Base-by-base conservation (phyloP, 2,113 vertebrate genomes). In the Odocoileus hemionus region DNA sequence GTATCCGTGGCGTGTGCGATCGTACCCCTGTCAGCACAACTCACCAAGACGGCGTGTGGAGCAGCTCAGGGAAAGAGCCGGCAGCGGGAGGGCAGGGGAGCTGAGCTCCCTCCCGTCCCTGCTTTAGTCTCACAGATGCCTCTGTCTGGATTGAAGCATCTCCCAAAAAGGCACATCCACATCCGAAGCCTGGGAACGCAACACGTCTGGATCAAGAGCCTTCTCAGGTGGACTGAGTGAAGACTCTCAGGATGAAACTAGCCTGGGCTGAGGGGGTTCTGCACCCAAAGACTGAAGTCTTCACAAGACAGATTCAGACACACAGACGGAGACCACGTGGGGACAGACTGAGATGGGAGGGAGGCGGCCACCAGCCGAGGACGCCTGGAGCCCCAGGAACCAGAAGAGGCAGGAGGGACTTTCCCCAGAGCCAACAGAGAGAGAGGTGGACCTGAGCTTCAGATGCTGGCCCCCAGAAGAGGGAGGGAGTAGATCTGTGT, bases 1-100 rank as follows among this genome's bases (percentile, higher is more conserved):
- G 64, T 3, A 8, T 61, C 15, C 7, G 5, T 1, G 4, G 21
- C 0, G 0, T 19, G 7, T 7, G 33, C 3, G 7, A 2, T 43
- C 64, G 0, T 8, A 33, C 21, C 16, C 50, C 30, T 5, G 8
- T n/a, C 2, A 33, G 39, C 8, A 13, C 43, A 13, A 8, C 5
- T 16, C 45, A 17, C 39, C 9, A 23, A 64, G 83, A 67, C 5
- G 6, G 23, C 2, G 0, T 3, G 30, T 14, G 47, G 21, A 28
- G n/a, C 61, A 17, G 94, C 78, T 52, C 19, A 1, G 0, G 0
- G 26, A 13, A 26, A 43, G 13, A 25, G 43, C 54, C 19, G 8
- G 33, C 57, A 43, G 2, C 1, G 0, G 87, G 23, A 43, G 2
- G 33, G 82, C 50, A 13, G 33, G 4, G 36, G 36, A 17, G 30